Base-by-base conservation (phyloP, 2,797 vertebrate species). In the Lindbergichthys nudifrons region DNA sequence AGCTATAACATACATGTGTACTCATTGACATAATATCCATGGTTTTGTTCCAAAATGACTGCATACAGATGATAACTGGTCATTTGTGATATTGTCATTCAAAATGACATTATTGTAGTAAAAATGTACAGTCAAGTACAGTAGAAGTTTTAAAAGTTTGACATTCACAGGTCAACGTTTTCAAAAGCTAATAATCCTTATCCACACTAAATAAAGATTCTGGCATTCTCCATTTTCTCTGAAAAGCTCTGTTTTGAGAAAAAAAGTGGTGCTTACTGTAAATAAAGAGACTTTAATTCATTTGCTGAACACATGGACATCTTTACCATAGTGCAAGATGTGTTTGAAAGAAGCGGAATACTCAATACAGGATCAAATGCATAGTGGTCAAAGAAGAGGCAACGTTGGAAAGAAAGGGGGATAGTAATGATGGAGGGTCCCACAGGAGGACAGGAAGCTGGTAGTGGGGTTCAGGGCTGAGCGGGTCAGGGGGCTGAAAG, bases 381-480 rank as follows among this genome's bases (percentile, higher is more conserved):
- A 64, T 7, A 42, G 16, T 8, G 48, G 3, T 42, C 11, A 60
- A 47, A 57, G 7, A 46, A 26, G 23, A 68, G 13, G 47, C 32
- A 7, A 36, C 39, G 23, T 59, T 57, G 30, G 42, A 61, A 46
- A 23, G 62, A 50, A 56, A 12, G 42, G 32, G 53, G 65, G 45
- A 16, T 16, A 2, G n/a, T 23, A 41, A 11, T 57, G 16, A 52
- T 10, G 1, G 47, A 70, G 52, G 66, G 57, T 76, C 68, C 60
- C 10, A 70, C 41, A 39, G 83, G 73, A 75, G 65, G 73, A 70
- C 77, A 87, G 83, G 82, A 88, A 73, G 80, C 54, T 70, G 56
- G 59, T 69, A 18, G 62, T 68, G 73, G 84, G 68, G 57, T 73
- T 65, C 46, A 48, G 81, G 52, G 63, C 47, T 52, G 62, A 81